Evolutionary conservation across 2,113 vertebrate genomes (phyloP).

Genomic region (Phocoena phocoena): DNA sequence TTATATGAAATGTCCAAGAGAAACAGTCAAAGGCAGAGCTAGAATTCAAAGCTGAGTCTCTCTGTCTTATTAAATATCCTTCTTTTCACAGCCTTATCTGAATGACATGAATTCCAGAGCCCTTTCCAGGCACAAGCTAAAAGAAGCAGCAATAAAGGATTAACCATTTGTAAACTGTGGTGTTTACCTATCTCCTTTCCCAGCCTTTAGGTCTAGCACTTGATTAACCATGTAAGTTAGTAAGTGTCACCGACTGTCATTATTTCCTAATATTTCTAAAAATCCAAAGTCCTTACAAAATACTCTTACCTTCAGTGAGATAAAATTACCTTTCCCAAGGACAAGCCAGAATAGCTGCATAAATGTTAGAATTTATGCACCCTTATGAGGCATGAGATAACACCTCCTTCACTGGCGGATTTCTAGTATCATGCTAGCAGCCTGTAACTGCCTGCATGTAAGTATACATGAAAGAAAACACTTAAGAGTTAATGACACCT

Average conservation of each 20-base stretch:
- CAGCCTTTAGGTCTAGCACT: not conserved
- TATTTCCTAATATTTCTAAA: not conserved
- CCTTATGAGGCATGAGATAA: not conserved
- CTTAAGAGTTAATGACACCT: not conserved
- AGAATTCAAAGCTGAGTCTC: not conserved
- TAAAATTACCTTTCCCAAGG: slow-evolving; percentile 27
- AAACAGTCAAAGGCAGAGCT: not conserved
- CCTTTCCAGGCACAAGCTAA: not conserved
- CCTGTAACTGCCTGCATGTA: not conserved
- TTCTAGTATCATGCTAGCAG: not conserved
- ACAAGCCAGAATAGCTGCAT: not conserved
- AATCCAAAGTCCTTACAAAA: not conserved
- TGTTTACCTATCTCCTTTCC: not conserved
- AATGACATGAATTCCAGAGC: not conserved
- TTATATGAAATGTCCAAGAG: not conserved
- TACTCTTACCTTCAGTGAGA: not conserved
- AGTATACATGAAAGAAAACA: not conserved
- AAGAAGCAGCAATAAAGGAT: not conserved
- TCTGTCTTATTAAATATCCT: not conserved
- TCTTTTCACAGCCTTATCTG: not conserved
- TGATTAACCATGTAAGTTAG: not conserved
- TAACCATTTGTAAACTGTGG: not conserved
- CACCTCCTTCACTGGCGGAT: not conserved
- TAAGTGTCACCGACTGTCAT: not conserved
- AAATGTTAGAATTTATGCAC: not conserved